Percentiles rank a stretch among this genome's conserved stretches.
Conservation (phyloP, 2,113 vertebrate species). For the Acanthochromis polyacanthus region DNA sequence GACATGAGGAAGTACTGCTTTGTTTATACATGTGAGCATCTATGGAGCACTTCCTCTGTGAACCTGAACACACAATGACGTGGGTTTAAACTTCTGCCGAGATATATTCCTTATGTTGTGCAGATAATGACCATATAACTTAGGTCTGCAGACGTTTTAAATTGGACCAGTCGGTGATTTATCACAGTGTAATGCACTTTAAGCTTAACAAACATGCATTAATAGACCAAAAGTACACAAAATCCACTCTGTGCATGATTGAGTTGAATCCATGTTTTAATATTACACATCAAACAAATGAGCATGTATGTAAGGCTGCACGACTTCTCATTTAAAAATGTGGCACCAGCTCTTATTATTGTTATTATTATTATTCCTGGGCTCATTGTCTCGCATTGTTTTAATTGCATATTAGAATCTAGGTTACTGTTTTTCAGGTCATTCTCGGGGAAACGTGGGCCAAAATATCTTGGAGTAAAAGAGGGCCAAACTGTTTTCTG, state of each 20-base stretch:
- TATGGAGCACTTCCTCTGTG: constrained; percentile 34
- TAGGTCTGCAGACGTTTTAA: constrained; percentile 64
- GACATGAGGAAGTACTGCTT: constrained; percentile 25
- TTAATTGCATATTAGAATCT: constrained; percentile 65
- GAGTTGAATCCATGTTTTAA: constrained; percentile 49
- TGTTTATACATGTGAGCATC: constrained; percentile 43
- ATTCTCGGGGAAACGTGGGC: constrained; percentile 59
- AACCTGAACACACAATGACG: constrained; percentile 41
- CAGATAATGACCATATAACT: constrained; percentile 65
- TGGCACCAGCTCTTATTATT: constrained; percentile 51
- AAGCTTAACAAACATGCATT: constrained; percentile 57
- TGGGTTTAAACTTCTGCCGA: constrained; percentile 50
- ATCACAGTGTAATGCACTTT: constrained; percentile 56
- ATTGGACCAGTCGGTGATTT: constrained; percentile 54
- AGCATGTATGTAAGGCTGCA: constrained; percentile 12
- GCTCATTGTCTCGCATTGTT: constrained; percentile 51
- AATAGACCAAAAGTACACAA: constrained; percentile 26
- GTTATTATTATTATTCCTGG: constrained; percentile 40
- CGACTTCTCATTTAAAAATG: constrained; percentile 48
- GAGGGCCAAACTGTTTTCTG: constrained; percentile 65
- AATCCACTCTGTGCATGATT: constrained; percentile 17
- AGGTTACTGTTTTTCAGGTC: constrained; percentile 73
- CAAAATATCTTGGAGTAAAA: constrained; percentile 70
- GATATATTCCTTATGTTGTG: constrained; percentile 60
- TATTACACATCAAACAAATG: constrained; percentile 37